phyloP scores from a whole-genome alignment of 2,113 vertebrate genomes.

The Syngnathoides biaculeatus region DNA sequence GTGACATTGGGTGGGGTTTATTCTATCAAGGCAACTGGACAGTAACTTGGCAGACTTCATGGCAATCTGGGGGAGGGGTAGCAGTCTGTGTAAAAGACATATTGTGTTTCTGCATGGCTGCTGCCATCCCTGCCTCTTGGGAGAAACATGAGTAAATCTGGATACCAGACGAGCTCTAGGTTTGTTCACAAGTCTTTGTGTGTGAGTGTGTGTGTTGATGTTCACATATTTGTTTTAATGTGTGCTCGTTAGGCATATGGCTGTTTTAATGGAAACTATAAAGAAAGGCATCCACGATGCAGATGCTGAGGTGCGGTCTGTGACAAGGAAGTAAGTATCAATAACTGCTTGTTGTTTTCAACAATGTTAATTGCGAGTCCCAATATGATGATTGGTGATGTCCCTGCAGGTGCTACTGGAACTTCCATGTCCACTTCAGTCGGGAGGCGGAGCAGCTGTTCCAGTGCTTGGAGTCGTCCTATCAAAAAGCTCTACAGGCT shows the following conservation, averaged over 20 bases:
- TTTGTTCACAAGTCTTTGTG: constrained; percentile 26
- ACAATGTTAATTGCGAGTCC: background rate
- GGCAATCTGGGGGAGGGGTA: constrained; percentile 35
- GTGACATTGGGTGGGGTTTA: constrained; percentile 1
- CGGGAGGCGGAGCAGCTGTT: constrained; percentile 88
- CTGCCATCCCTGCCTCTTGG: constrained; percentile 9
- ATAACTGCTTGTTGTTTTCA: background rate
- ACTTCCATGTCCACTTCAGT: constrained; percentile 86
- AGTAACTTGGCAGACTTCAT: constrained; percentile 35
- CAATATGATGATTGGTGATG: constrained; percentile 5
- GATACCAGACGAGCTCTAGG: constrained; percentile 28
- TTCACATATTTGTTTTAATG: background rate
- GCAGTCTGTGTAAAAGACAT: constrained; percentile 27
- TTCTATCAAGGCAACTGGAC: constrained; percentile 30
- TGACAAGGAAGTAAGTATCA: constrained; percentile 85
- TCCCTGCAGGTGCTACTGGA: constrained; percentile 83
- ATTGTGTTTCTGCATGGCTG: constrained; percentile 32
- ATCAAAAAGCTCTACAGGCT: constrained; percentile 91
- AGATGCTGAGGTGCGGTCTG: constrained; percentile 89
- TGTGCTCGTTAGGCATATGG: constrained; percentile 73
- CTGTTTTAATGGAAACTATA: constrained; percentile 87
- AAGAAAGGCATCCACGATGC: constrained; percentile 95
- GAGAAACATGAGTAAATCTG: constrained; percentile 44
- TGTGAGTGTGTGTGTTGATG: constrained; percentile 5
- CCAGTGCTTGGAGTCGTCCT: constrained; percentile 86